Evolutionary conservation across 2,888 invertebrate genomes (phyloP).

Genomic region (Philhelius pedissequus): DNA sequence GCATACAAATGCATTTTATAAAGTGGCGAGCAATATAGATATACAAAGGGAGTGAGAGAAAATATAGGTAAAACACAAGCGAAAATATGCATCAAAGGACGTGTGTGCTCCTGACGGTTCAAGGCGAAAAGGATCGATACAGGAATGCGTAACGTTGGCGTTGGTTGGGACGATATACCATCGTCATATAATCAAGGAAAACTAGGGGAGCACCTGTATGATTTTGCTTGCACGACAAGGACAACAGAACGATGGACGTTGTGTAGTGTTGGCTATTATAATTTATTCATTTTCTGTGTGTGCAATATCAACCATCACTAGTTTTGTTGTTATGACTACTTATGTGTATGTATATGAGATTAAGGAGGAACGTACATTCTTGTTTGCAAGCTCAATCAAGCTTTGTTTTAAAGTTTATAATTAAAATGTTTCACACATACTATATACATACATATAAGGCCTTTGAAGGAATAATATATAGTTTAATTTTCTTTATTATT

Average conservation of each 20-base stretch:
- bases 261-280: conserved; percentile 25
- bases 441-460: too few relatives aligned
- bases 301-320: background rate
- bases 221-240: conserved; percentile 12
- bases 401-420: background rate
- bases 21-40: background rate
- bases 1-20: conserved; percentile 13
- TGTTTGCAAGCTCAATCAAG: background rate
- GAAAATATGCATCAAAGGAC: background rate
- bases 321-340: background rate
- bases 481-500: too few relatives aligned
- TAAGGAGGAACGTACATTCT: background rate
- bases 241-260: conserved; percentile 1
- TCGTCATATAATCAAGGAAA: background rate
- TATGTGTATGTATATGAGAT: background rate
- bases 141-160: background rate
- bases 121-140: conserved; percentile 46
- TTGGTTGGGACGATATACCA: background rate
- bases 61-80: background rate
- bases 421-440: background rate
- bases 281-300: conserved; percentile 39
- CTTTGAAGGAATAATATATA: background rate
- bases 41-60: background rate
- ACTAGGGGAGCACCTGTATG: conserved; percentile 48
- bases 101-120: conserved; percentile 18